phyloP scores from a whole-genome alignment of 2,888 invertebrate genomes.

The Pollenia labialis region DNA sequence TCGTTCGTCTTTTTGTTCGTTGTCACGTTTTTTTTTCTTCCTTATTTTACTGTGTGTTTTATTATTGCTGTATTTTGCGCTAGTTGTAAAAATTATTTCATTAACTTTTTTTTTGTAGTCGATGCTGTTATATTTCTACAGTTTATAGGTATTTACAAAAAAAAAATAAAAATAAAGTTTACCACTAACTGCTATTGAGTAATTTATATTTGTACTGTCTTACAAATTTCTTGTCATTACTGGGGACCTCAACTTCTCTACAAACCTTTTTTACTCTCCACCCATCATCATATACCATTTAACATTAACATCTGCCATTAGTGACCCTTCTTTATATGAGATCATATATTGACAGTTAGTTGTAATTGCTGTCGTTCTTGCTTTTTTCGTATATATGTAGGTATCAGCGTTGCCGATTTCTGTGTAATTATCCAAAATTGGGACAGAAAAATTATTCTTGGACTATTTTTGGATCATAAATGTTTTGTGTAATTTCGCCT shows the following conservation, averaged over 20 bases:
- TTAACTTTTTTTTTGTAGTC: slow-evolving; percentile 31
- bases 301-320: slow-evolving; percentile 59
- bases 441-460: too few species aligned
- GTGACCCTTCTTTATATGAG: slow-evolving; percentile 55
- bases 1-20: slow-evolving; percentile 74
- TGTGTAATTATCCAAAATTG: too few species aligned
- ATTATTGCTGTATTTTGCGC: slow-evolving; percentile 74
- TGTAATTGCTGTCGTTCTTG: slow-evolving; percentile 12
- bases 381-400: background rate
- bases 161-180: too few species aligned
- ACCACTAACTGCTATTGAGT: slow-evolving; percentile 18
- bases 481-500: too few species aligned
- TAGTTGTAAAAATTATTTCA: slow-evolving; percentile 69
- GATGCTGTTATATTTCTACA: slow-evolving; percentile 53
- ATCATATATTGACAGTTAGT: slow-evolving; percentile 37
- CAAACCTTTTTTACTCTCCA: background rate
- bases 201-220: slow-evolving; percentile 27
- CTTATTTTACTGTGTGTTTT: slow-evolving; percentile 70
- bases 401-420: too few species aligned
- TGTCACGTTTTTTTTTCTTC: slow-evolving; percentile 73
- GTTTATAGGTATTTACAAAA: slow-evolving; percentile 18
- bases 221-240: slow-evolving; percentile 45
- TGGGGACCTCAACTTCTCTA: background rate
- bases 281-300: background rate
- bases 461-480: too few species aligned